These are phyloP conservation scores for Panthera uncia DNA, from an alignment of 2,113 vertebrate species.

Conservation along the genomic window DNA sequence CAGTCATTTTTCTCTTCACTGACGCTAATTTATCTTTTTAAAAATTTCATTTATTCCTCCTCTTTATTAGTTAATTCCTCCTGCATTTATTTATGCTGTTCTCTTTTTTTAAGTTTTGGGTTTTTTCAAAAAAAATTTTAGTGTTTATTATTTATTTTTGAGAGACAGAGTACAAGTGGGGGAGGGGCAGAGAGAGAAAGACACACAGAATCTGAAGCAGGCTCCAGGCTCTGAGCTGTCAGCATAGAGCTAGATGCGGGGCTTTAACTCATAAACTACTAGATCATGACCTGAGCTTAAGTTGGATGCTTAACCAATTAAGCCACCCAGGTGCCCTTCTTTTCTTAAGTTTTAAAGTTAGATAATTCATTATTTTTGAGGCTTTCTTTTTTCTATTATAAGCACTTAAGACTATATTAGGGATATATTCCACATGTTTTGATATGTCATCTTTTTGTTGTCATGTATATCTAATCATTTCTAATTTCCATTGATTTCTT, in stretches of 20 bases:
- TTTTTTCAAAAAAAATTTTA: too few species aligned
- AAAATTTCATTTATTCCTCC: neutral
- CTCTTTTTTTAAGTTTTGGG: neutral
- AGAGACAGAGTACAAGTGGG: too few species aligned
- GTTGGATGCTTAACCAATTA: too few species aligned
- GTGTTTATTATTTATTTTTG: too few species aligned
- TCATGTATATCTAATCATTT: neutral
- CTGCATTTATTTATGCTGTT: neutral
- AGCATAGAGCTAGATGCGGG: too few species aligned
- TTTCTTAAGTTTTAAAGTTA: neutral
- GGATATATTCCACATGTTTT: neutral
- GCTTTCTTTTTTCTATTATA: neutral
- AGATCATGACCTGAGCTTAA: too few species aligned
- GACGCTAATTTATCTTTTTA: neutral
- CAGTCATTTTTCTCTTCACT: neutral
- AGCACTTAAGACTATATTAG: neutral
- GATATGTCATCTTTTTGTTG: neutral
- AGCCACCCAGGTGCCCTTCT: too few species aligned
- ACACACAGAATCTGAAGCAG: too few species aligned
- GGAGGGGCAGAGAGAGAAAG: too few species aligned
- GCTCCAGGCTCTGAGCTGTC: too few species aligned
- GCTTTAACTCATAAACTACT: too few species aligned
- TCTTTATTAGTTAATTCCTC: conserved; percentile 9
- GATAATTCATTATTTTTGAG: neutral
- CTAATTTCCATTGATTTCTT: neutral